Base-by-base conservation (phyloP, 2,113 vertebrate genomes). In the Diphyllodes magnificus region DNA sequence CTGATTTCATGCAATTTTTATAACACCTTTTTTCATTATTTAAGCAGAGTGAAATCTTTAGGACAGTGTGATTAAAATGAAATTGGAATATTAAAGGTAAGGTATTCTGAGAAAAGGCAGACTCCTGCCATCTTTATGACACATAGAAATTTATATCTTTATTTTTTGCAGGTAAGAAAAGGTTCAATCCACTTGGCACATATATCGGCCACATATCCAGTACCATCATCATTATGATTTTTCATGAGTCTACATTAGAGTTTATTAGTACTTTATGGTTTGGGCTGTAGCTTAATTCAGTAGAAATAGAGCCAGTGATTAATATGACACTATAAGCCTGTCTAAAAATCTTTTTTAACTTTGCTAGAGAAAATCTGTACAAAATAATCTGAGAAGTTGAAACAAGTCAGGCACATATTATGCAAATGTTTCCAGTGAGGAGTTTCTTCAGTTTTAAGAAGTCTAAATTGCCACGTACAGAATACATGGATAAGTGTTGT, bases 1-100 rank as follows among this genome's bases (percentile, higher is more conserved):
- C 92, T 79, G 93, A 92, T 96, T 97, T 98, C 97, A 98, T 98
- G 97, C 96, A 98, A 97, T 97, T 98, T 98, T 98, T 97, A 98
- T 98, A 96, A 94, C 96, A 97, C 92, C 93, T 95, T 94, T 97
- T 96, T 98, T 96, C 96, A 98, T 98, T 98, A 98, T 98, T 98
- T 98, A 98, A 96, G 95, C 95, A 78, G 78, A 98, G 61, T 92
- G 95, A 97, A 98, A 96, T 96, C 97, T 97, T 97, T 96, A 98
- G 94, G 97, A 97, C 94, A 97, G 93, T 84, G 82, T 97, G 97
- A 98, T 98, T 97, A 98, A 97, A 91, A 92, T 97, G 96, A 96
- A 97, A 98, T 96, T 93, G 95, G 95, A 97, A 94, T 92, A 92
- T 97, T 97, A 97, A 97, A 94, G 75, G 56, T 88, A 96, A 15